Evolutionary conservation across 1,140 invertebrate species (phyloP).

Genomic region (Rhizoglyphus robini): DNA sequence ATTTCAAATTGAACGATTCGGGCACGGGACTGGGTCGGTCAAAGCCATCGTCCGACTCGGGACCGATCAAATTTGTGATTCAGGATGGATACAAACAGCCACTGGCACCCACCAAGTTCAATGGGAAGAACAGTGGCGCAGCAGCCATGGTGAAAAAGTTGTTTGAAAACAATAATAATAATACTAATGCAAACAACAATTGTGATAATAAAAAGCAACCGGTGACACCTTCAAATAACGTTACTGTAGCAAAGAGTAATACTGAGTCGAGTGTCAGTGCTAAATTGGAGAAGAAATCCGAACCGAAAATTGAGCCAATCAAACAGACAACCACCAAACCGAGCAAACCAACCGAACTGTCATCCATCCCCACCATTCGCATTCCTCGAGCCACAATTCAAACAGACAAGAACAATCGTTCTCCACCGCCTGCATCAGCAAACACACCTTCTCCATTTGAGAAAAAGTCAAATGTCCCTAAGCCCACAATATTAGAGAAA

Average conservation of each 20-base stretch:
- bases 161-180: conserved; percentile 8
- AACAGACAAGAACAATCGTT: not conserved
- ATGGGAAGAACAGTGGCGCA: not conserved
- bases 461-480: too few species aligned
- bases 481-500: too few species aligned
- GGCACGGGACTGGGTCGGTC: not conserved
- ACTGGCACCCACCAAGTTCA: not conserved
- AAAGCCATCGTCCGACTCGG: not conserved
- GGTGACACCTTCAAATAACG: not conserved
- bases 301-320: too few species aligned
- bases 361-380: not conserved
- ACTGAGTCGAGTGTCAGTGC: too few species aligned
- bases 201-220: not conserved
- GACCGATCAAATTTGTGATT: conserved; percentile 9
- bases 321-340: too few species aligned
- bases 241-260: too few species aligned
- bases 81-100: conserved; percentile 1
- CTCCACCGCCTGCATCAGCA: not conserved
- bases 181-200: not conserved
- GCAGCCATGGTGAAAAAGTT: not conserved
- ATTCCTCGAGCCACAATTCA: conserved; percentile 8
- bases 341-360: not conserved
- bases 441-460: too few species aligned
- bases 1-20: not conserved
- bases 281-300: too few species aligned